A percentile compares a stretch with the other conserved stretches of the same genome.
Evolutionary conservation across 2,888 invertebrate species (phyloP).

Genomic region (Dioctria rufipes): DNA sequence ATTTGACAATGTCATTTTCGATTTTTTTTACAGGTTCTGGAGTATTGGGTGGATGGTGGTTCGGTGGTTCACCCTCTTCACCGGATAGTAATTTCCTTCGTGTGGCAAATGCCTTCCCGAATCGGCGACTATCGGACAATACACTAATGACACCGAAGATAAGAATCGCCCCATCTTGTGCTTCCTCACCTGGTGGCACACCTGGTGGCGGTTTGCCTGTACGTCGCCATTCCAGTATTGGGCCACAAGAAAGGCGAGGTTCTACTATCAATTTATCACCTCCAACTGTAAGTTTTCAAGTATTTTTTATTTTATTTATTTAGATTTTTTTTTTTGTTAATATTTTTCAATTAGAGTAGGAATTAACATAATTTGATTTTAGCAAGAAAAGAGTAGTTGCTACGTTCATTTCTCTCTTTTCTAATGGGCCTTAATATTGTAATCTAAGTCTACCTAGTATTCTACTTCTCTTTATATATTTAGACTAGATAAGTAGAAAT

Average conservation of each 20-base stretch:
- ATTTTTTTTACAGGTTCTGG: slow-evolving; percentile 73
- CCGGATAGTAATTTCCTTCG: slow-evolving; percentile 89
- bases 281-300: slow-evolving; percentile 82
- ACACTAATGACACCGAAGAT: slow-evolving; percentile 93
- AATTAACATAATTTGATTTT: slow-evolving; percentile 26
- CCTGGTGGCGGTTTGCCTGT: slow-evolving; percentile 86
- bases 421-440: slow-evolving; percentile 17
- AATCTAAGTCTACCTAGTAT: not conserved
- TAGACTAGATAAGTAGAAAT: slow-evolving; percentile 25
- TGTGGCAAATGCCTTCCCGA: slow-evolving; percentile 86
- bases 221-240: slow-evolving; percentile 92
- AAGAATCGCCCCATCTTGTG: slow-evolving; percentile 89
- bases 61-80: slow-evolving; percentile 87
- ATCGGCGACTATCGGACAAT: slow-evolving; percentile 91
- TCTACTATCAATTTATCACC: slow-evolving; percentile 90
- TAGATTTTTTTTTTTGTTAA: slow-evolving; percentile 47
- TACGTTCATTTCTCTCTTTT: slow-evolving; percentile 1
- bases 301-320: slow-evolving; percentile 22
- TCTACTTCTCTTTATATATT: slow-evolving; percentile 18
- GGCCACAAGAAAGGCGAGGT: slow-evolving; percentile 89
- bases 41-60: slow-evolving; percentile 86
- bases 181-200: slow-evolving; percentile 82
- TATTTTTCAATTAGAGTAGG: slow-evolving; percentile 31
- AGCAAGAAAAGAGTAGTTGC: slow-evolving; percentile 16
- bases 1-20: slow-evolving; percentile 12